phyloP scores from a whole-genome alignment of 2,113 vertebrate genomes.

The Dasypus novemcinctus region DNA sequence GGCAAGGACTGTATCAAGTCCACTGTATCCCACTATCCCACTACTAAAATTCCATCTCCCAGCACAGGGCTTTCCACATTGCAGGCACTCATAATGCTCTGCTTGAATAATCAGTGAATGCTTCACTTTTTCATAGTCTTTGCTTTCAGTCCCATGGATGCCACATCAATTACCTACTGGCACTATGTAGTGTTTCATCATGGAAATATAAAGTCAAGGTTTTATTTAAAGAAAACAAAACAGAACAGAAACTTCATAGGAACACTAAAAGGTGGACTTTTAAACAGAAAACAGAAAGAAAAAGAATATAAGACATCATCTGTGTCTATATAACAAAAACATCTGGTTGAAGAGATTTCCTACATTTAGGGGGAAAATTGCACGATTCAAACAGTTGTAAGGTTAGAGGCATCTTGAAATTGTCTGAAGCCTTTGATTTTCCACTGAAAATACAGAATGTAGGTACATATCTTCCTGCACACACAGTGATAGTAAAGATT shows the following conservation, averaged over 20 bases:
- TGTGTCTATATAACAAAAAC: neutral
- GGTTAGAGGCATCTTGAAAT: neutral
- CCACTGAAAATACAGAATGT: neutral
- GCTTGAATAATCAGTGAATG: neutral
- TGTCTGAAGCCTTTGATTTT: neutral
- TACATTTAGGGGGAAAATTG: neutral
- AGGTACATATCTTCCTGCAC: neutral
- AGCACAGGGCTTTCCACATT: neutral
- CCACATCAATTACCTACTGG: neutral
- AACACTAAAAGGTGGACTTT: neutral
- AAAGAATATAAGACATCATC: neutral
- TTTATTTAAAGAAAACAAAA: neutral
- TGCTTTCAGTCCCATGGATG: neutral
- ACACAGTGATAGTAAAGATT: neutral
- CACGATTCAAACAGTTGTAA: neutral
- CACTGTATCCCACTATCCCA: neutral
- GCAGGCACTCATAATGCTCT: rapidly evolving
- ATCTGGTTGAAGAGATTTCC: neutral
- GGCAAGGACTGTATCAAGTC: neutral
- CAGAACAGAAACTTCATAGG: neutral
- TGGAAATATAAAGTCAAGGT: neutral
- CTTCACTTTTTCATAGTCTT: neutral
- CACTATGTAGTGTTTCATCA: neutral
- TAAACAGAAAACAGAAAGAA: neutral
- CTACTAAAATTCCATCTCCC: neutral